Conservation (phyloP, 2,797 vertebrate species). For the Glossophaga mutica region DNA sequence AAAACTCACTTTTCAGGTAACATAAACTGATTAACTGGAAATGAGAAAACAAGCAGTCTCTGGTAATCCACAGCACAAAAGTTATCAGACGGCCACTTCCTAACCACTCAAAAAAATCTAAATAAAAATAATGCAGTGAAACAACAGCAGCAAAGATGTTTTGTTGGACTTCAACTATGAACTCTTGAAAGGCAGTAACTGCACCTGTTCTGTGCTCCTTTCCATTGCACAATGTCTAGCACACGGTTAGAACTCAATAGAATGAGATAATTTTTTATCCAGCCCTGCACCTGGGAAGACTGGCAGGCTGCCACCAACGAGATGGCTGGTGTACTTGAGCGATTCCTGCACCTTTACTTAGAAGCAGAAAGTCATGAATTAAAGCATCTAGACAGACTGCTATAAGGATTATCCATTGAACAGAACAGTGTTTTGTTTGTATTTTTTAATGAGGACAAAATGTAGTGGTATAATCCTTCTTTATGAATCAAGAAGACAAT, state of each 20-base stretch:
- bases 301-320: slow-evolving; percentile 64
- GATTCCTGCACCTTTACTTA: slow-evolving; percentile 56
- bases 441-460: slow-evolving; percentile 66
- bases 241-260: slow-evolving; percentile 66
- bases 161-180: slow-evolving; percentile 56
- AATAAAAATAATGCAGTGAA: slow-evolving; percentile 52
- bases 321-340: slow-evolving; percentile 30
- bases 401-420: slow-evolving; percentile 58
- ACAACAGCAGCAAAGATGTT: slow-evolving; percentile 33
- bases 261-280: slow-evolving; percentile 69
- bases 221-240: slow-evolving; percentile 63
- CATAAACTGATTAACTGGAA: slow-evolving; percentile 60
- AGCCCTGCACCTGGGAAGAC: slow-evolving; percentile 67
- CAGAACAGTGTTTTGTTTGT: slow-evolving; percentile 63
- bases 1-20: slow-evolving; percentile 48
- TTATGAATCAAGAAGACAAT: slow-evolving; percentile 43
- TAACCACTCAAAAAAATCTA: slow-evolving; percentile 44
- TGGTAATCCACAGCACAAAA: slow-evolving; percentile 25
- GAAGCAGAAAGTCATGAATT: slow-evolving; percentile 69
- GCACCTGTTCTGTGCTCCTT: slow-evolving; percentile 59
- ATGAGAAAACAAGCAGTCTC: slow-evolving; percentile 36
- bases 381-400: slow-evolving; percentile 59
- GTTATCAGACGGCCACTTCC: slow-evolving; percentile 65
- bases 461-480: slow-evolving; percentile 56
- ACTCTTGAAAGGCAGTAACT: slow-evolving; percentile 50